Base-by-base conservation (phyloP, 2,113 vertebrate genomes). In the Podiceps cristatus region DNA sequence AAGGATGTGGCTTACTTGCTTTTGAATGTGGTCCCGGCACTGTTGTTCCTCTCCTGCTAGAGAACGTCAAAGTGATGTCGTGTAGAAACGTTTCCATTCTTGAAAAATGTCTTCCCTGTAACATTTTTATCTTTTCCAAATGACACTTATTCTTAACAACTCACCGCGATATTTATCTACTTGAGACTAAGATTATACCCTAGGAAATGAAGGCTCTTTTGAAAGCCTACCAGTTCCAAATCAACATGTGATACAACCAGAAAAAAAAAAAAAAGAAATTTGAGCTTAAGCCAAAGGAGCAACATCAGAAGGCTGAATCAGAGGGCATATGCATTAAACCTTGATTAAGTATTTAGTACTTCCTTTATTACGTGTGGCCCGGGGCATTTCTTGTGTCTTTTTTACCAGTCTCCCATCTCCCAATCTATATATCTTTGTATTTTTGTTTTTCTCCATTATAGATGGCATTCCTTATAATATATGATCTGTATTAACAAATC, bases 331-430 rank as follows among this genome's bases (percentile, higher is more conserved):
- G 10, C 58, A 83, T 90, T 90, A 92, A 88, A 79, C 27, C 49
- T 78, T 94, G 89, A 91, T 94, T 94, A 95, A 93, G 91, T 91
- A 86, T 95, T 97, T 91, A 93, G 68, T 67, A 71, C 31, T 56
- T 81, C 47, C 50, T 84, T 74, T 78, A 73, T 42, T 86, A 50
- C 40, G 4, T 44, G 23, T 49, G 86, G 75, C 52, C 53, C 13
- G 15, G 50, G 33, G 79, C 50, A 81, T 11, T 92, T 87, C 28
- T 60, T 67, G 17, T 74, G 25, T 74, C 25, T 11, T 63, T 90
- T 80, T 85, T 85, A 84, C 87, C 89, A 72, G 64, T 78, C 59
- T 86, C 49, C 12, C 68, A n/a, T 35, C 10, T 77, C 40, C n/a
- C 10, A 78, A 3, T 66, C 40, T 92, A 66, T 52, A 37, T 64